Evolutionary conservation across 37 sponge, comb jelly and placozoan genomes (phyloP), one percentile per base, ranked within the genome.

Genomic region (Halisarca cf. caerulea): DNA sequence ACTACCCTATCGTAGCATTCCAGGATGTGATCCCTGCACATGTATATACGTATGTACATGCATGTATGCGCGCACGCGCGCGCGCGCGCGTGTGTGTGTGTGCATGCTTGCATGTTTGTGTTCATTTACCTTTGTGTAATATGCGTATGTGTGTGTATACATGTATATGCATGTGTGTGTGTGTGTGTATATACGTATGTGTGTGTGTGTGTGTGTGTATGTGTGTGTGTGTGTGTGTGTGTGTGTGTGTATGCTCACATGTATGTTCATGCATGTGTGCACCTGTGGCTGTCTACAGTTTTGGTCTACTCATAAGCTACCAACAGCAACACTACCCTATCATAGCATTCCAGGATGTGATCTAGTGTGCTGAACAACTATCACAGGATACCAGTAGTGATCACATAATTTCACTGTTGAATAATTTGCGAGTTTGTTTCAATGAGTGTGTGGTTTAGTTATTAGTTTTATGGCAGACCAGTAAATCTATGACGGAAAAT

Each of bases 21-120:
- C n/a, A n/a, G n/a, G n/a, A n/a, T n/a, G n/a, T n/a, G n/a, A n/a
- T n/a, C n/a, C n/a, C n/a, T 38, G 45, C 39, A 44, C 39, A 44
- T 77, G 78, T 77, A 44, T 77, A 44, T 77, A 44, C 39, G 78
- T 77, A 44, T 77, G 78, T 77, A 44, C 39, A 44, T 77, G 78
- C 39, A 44, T 77, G 78, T 37, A 44, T 77, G 78, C 28, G 2
- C 37, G 78, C 39, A 38, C 37, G 78, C 20, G 44, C 18, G 44
- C 5, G 44, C 39, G 78, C 39, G 78, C 39, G 78, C 39, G 78
- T 77, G 78, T 77, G 57, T 81, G 41, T 68, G 69, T 68, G 69
- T 68, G 69, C 30, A 34, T 68, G 69, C 30, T 27, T 68, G 69
- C 30, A 34, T 68, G 69, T 68, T 27, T 68, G 69, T 68, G 69